Evolutionary conservation across 1,140 invertebrate species (phyloP), one percentile per base, ranked within the genome.

Genomic region (Drosophila murphyi): DNA sequence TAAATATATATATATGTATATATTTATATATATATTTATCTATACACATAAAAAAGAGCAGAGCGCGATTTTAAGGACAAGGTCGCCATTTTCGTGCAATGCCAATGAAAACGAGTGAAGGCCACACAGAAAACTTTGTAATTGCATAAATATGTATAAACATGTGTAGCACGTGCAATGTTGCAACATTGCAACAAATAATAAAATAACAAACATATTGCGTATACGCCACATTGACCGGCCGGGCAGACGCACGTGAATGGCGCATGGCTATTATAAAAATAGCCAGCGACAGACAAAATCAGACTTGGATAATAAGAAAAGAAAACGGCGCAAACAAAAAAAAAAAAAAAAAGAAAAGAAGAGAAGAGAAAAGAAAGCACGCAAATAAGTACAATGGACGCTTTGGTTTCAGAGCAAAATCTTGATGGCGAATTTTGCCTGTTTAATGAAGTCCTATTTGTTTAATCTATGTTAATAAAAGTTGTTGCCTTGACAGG

Each of bases 141-240:
- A 37, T 4, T 37, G 3, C 7, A 12, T 20, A 3, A 5, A 7
- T 2, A 37, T 20, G 3, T 5, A 32, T n/a, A 51, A 51, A 32
- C 3, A 51, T 20, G 5, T 29, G 4, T 29, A 61, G 67, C 67
- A 69, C 68, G 51, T 63, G 57, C 34, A 51, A 4, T 28, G 10
- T 35, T 5, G 20, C 2, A 34, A 3, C 0, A 60, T 7, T 48
- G 28, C 3, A 51, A 39, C 10, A 8, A 63, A 34, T 2, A 34
- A 31, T 6, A 31, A 10, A 10, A 8, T 20, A 47, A 54, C 20
- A 2, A 6, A 35, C 10, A 62, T 39, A 62, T 87, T 87, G 68
- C 78, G 82, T 76, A 88, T 87, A 87, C 83, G 82, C 54, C 68
- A 52, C 54, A 56, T 69, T 69, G 54, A 29, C 69, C 64, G 62